Percentiles rank a stretch among this genome's conserved stretches.
Conservation (phyloP, 2,113 vertebrate species). For the Cheilinus undulatus region DNA sequence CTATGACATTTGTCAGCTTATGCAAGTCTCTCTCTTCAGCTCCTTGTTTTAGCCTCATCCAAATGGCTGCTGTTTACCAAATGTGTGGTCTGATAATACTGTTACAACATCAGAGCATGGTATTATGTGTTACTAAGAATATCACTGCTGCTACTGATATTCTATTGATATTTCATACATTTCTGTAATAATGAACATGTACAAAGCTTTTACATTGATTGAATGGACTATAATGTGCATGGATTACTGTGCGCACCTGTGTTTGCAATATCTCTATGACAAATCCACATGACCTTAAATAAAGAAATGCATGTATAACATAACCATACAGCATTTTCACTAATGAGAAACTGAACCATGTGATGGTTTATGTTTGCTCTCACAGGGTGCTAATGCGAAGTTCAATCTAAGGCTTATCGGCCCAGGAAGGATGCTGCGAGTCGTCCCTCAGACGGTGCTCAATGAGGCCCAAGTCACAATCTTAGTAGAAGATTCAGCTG, state of each 20-base stretch:
- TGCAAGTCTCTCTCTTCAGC: slow-evolving; percentile 52
- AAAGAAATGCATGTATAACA: slow-evolving; percentile 16
- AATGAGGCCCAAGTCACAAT: slow-evolving; percentile 97
- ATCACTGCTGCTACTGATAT: slow-evolving; percentile 33
- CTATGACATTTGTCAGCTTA: slow-evolving; percentile 66
- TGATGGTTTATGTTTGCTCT: slow-evolving; percentile 12
- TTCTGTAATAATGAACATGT: slow-evolving; percentile 31
- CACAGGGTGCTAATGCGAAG: slow-evolving; percentile 95
- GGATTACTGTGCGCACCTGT: slow-evolving; percentile 36
- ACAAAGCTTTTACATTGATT: slow-evolving; percentile 59
- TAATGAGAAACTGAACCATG: slow-evolving; percentile 12
- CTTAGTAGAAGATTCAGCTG: slow-evolving; percentile 93
- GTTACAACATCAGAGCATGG: slow-evolving; percentile 41
- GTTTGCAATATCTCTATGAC: slow-evolving; percentile 13
- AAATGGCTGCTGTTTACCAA: slow-evolving; percentile 43
- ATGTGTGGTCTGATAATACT: slow-evolving; percentile 49
- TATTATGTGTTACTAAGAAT: slow-evolving; percentile 33
- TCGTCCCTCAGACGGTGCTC: slow-evolving; percentile 94
- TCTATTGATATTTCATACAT: slow-evolving; percentile 37
- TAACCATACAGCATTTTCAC: not conserved
- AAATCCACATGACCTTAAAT: slow-evolving; percentile 55
- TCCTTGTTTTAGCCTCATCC: slow-evolving; percentile 32
- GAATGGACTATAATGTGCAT: slow-evolving; percentile 8
- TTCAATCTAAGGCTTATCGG: slow-evolving; percentile 93
- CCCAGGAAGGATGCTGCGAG: slow-evolving; percentile 89